Base-by-base conservation (phyloP, 2,113 vertebrate genomes). In the Neopipo cinnamomea region DNA sequence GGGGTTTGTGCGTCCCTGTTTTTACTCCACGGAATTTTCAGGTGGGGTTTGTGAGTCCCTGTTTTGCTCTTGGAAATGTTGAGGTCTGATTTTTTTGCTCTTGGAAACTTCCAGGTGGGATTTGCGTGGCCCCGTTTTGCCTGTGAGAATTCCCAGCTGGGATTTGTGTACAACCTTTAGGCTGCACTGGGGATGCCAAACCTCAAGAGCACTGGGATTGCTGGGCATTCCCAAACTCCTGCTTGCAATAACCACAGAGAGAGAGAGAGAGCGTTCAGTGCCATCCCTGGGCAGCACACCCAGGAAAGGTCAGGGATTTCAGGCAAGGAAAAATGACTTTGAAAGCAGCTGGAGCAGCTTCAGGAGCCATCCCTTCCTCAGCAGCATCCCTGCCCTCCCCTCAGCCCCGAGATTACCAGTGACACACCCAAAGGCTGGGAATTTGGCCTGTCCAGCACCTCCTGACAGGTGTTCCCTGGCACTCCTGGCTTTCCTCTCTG, bases 321-420 rank as follows among this genome's bases (percentile, higher is more conserved):
- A 70, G 82, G 28, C n/a, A 65, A 33, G 46, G 71, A 35, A 84
- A 87, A 96, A n/a, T 74, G 12, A 93, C 85, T 68, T 74, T 59
- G 79, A 79, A 86, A 76, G 15, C 28, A 56, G 71, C 35, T 25
- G 35, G 5, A 23, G n/a, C 55, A 41, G 12, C 39, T 41, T 41
- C 39, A 41, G 39, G 39, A 41, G 9, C 9, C 9, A 41, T 65
- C 91, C 58, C 94, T 83, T 33, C 3, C 5, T 44, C 35, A 27
- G 47, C 87, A 88, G 77, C 88, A 85, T 93, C 93, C 67, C 92
- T 92, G 95, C 83, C 77, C 81, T 81, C 85, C n/a, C n/a, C n/a
- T n/a, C n/a, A 52, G 14, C 8, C 31, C 66, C 52, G 21, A 8
- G 21, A 8, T 28, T 6, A 17, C 31, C 39, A 41, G 9, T 11